Evolutionary conservation across 92 coral and sea anemone species (phyloP), one percentile per base, ranked within the genome.

Genomic region (Phenganax stokvisi): DNA sequence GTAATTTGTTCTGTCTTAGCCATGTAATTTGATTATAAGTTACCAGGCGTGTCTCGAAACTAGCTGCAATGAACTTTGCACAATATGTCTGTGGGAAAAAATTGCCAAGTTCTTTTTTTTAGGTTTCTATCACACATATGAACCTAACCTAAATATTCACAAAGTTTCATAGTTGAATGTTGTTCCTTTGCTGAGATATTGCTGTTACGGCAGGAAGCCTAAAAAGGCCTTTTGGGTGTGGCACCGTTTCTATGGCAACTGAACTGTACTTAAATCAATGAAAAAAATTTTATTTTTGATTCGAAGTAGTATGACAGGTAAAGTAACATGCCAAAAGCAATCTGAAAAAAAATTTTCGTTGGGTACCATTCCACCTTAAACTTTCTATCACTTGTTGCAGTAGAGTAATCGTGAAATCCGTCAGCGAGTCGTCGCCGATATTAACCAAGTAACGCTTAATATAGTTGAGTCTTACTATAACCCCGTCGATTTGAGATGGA

Each of bases 401-500:
- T 76, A 76, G 87, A 87, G 84, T 76, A 53, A 84, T 79, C 84
- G 83, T 78, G 73, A 72, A 84, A 79, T 87, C 87, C 67, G 87
- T 84, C 85, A 63, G 88, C 57, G 76, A 63, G 77, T 79, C 74
- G 16, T 59, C 4, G 84, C 87, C 74, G 81, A 87, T 77, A 72
- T 87, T 87, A 77, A 73, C 87, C 47, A 78, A 77, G 84, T 87
- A 84, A 29, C 86, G 79, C 83, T 86, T 86, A 3, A 84, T 57
- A 57, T 85, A 87, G 76, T 84, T 83, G 66, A 84, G 89, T 85
- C 84, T 83, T 72, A 87, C 83, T 69, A 78, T 83, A 69, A 66
- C 71, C 56, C 84, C 74, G 84, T 84, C 90, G 61, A 84, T 84
- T 60, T 85, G 88, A 53, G 87, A 79, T 62, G 87, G 87, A 84